A percentile compares a stretch with the other conserved stretches of the same genome.
Conservation (phyloP, 2,113 vertebrate genomes). For the Columbina picui region DNA sequence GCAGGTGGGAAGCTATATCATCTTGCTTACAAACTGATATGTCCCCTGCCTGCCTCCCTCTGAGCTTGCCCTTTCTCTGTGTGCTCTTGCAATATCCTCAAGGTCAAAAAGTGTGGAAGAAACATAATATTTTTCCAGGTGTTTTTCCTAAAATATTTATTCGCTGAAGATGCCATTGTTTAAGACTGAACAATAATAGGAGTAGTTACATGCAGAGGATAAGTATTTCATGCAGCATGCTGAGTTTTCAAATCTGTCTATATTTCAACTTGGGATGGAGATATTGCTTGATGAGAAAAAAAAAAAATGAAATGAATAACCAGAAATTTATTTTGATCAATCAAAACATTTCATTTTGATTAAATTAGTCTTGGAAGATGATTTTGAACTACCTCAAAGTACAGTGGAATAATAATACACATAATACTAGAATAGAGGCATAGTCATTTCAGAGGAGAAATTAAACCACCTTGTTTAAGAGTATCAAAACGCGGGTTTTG, state of each 20-base stretch:
- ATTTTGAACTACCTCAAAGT: not conserved
- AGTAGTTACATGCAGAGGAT: not conserved
- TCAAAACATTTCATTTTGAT: not conserved
- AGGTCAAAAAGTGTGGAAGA: conserved; percentile 13
- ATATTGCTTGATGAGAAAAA: not conserved
- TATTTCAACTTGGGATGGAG: not conserved
- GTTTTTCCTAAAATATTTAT: not conserved
- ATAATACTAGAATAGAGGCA: not conserved
- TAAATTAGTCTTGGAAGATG: not conserved
- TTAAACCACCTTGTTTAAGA: not conserved
- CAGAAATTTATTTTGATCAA: not conserved
- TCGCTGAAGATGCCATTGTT: not conserved
- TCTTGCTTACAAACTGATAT: not conserved
- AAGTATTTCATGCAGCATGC: not conserved
- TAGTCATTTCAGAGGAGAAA: not conserved
- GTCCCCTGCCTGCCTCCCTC: not conserved
- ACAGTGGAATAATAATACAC: not conserved
- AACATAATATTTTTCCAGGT: not conserved
- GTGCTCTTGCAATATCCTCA: not conserved
- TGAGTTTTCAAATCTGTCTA: not conserved
- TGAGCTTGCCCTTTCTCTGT: conserved; percentile 23
- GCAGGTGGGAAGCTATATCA: not conserved
- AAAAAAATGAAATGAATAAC: not conserved
- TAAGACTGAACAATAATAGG: not conserved
- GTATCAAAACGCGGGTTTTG: not conserved